A percentile compares a stretch with the other conserved stretches of the same genome.
phyloP scores from a whole-genome alignment of 2,888 invertebrate species.

The Euplexia lucipara region DNA sequence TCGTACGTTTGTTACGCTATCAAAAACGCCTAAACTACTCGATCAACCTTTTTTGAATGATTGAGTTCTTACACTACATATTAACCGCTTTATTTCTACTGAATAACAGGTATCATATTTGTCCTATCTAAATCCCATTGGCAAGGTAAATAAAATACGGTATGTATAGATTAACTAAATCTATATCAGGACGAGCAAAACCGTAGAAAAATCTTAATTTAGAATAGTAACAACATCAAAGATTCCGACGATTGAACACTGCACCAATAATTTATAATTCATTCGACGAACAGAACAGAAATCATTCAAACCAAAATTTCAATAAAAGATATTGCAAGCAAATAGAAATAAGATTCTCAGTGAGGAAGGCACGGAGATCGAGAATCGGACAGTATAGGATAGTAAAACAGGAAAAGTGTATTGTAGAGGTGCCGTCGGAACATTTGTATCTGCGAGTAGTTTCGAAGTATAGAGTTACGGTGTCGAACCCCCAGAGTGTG shows the following conservation, averaged over 20 bases:
- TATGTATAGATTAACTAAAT: too few relatives aligned
- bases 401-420: conserved; percentile 67
- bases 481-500: conserved; percentile 60
- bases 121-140: too few relatives aligned
- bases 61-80: too few relatives aligned
- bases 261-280: conserved; percentile 25
- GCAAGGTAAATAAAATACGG: too few relatives aligned
- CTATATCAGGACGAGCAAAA: too few relatives aligned
- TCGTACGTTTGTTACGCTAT: too few relatives aligned
- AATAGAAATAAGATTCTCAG: conserved; percentile 65
- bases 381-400: conserved; percentile 63
- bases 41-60: too few relatives aligned
- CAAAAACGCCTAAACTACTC: too few relatives aligned
- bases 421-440: conserved; percentile 60
- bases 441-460: conserved; percentile 65
- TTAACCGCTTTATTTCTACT: too few relatives aligned
- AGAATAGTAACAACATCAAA: neutral
- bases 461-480: conserved; percentile 61
- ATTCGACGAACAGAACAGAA: conserved; percentile 9
- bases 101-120: too few relatives aligned
- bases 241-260: neutral
- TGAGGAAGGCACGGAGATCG: conserved; percentile 49
- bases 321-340: conserved; percentile 61
- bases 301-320: conserved; percentile 52
- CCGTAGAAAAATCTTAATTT: too few relatives aligned